These are phyloP conservation scores for Nestor notabilis DNA, from an alignment of 2,113 vertebrate species.

Conservation along the genomic window DNA sequence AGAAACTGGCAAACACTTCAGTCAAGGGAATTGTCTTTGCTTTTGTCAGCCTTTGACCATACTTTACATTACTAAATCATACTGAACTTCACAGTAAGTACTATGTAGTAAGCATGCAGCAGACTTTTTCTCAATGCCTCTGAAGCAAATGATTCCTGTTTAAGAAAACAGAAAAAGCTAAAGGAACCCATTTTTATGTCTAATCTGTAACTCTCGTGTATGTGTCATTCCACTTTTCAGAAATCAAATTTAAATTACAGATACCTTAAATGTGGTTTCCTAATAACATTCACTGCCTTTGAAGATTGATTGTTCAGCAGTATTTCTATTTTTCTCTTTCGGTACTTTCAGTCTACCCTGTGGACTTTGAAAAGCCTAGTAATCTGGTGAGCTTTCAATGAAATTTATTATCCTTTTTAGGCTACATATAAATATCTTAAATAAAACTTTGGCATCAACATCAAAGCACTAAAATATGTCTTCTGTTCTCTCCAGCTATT, in stretches of 20 bases:
- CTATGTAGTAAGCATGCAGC: not conserved
- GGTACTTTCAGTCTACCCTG: conserved; percentile 61
- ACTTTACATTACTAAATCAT: conserved; percentile 21
- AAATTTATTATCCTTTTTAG: conserved; percentile 80
- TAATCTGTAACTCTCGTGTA: not conserved
- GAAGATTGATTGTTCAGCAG: conserved; percentile 71
- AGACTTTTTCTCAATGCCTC: not conserved
- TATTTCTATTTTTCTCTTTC: conserved; percentile 66
- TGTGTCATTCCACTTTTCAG: conserved; percentile 11
- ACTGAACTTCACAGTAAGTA: not conserved
- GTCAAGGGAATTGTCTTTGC: not conserved
- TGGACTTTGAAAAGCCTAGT: conserved; percentile 66
- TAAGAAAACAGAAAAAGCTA: not conserved
- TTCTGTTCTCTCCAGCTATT: conserved; percentile 73
- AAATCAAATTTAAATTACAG: conserved; percentile 62
- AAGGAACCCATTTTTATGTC: not conserved
- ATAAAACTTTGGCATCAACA: conserved; percentile 75
- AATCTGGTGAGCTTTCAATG: conserved; percentile 71
- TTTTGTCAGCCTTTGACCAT: not conserved
- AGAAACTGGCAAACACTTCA: conserved; percentile 1
- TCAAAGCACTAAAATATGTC: conserved; percentile 75
- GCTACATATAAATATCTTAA: conserved; percentile 77
- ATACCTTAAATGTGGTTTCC: conserved; percentile 66
- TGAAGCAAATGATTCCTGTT: not conserved
- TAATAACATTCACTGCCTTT: conserved; percentile 60